Evolutionary conservation across 2,113 vertebrate species (phyloP).

Genomic region (Eurypyga helias): DNA sequence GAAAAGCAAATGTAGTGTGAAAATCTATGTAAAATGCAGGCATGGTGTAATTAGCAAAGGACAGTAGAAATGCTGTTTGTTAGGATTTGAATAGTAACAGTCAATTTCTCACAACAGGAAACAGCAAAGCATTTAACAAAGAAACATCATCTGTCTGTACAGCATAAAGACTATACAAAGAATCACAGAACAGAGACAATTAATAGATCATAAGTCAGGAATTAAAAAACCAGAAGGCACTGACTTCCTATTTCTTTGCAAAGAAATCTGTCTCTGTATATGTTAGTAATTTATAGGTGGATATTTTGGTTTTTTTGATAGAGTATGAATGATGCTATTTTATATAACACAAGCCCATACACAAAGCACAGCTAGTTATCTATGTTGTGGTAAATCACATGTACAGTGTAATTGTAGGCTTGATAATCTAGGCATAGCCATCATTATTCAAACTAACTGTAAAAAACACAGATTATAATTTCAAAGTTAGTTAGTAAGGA

Average conservation of each 20-base stretch:
- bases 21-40: constrained; percentile 51
- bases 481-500: constrained; percentile 17
- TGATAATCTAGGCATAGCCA: neutral
- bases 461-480: neutral
- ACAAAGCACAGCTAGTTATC: neutral
- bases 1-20: constrained; percentile 72
- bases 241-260: neutral
- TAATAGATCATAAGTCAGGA: neutral
- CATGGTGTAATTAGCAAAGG: constrained; percentile 64
- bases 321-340: neutral
- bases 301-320: neutral
- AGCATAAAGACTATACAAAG: neutral
- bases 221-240: neutral
- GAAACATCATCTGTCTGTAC: constrained; percentile 46
- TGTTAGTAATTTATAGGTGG: neutral
- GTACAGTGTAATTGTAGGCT: neutral
- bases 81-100: constrained; percentile 63
- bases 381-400: neutral
- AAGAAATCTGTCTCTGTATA: neutral
- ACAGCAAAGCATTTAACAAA: constrained; percentile 62
- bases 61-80: constrained; percentile 66
- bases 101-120: constrained; percentile 71
- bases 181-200: constrained; percentile 17
- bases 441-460: neutral
- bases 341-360: neutral